Conservation (phyloP, 2,888 invertebrate species). For the Eremobia ochroleuca region DNA sequence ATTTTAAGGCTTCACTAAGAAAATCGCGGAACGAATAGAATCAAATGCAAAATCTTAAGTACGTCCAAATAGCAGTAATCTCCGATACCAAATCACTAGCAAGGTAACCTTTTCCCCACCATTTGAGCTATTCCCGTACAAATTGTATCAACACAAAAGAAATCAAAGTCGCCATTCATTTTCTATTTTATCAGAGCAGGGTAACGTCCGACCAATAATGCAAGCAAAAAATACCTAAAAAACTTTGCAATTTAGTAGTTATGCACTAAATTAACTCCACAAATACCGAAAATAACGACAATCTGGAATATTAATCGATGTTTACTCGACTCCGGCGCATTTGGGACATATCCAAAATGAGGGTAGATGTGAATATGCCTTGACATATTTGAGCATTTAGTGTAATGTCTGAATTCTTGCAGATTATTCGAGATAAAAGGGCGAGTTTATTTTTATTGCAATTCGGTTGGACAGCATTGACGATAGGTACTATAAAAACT, state of each 20-base stretch:
- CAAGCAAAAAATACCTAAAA: conserved; percentile 12
- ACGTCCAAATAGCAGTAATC: too few species aligned
- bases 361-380: conserved; percentile 51
- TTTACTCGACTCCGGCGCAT: conserved; percentile 63
- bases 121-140: background rate
- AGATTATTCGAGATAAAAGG: conserved; percentile 14
- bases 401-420: conserved; percentile 25
- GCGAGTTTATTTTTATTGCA: conserved; percentile 26
- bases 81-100: background rate
- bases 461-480: background rate
- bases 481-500: background rate
- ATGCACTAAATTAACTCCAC: conserved; percentile 46
- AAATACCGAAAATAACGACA: conserved; percentile 60
- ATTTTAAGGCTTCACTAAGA: too few species aligned
- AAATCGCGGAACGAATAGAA: too few species aligned
- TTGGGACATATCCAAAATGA: conserved; percentile 66
- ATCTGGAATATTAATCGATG: conserved; percentile 71
- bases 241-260: conserved; percentile 15
- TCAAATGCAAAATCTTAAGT: background rate
- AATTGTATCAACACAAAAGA: background rate
- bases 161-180: background rate
- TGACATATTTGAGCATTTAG: conserved; percentile 56
- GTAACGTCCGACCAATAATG: conserved; percentile 15
- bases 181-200: background rate
- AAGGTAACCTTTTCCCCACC: background rate